phyloP scores from a whole-genome alignment of 2,888 invertebrate genomes.

The Pedicia rivosa region DNA sequence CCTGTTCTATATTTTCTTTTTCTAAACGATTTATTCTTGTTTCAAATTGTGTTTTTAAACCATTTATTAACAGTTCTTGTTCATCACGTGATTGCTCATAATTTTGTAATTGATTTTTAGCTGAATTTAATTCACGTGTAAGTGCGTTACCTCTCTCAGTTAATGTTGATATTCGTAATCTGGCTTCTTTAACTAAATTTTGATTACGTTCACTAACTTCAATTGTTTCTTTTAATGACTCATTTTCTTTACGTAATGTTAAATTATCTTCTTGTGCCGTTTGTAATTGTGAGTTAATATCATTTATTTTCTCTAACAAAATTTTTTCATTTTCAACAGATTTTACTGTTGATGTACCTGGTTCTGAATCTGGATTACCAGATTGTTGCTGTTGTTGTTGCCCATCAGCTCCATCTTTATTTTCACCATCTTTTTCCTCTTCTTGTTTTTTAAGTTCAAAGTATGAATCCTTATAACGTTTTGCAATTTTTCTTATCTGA shows the following conservation, averaged over 20 bases:
- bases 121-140: constrained; percentile 39
- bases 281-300: constrained; percentile 31
- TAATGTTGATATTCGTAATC: constrained; percentile 53
- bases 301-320: constrained; percentile 31
- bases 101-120: constrained; percentile 34
- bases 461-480: constrained; percentile 78
- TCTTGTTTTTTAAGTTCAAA: constrained; percentile 58
- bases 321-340: constrained; percentile 27
- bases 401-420: constrained; percentile 34
- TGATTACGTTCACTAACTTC: constrained; percentile 52
- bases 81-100: constrained; percentile 39
- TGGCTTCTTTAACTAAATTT: constrained; percentile 53
- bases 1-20: constrained; percentile 51
- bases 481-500: constrained; percentile 75
- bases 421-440: constrained; percentile 43
- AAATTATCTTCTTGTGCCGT: constrained; percentile 35
- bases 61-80: constrained; percentile 39
- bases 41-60: constrained; percentile 54
- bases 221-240: constrained; percentile 47
- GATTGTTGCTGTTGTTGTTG: too few relatives aligned
- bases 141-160: constrained; percentile 51
- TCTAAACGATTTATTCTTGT: constrained; percentile 50
- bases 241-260: constrained; percentile 42
- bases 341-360: background rate
- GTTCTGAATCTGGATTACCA: too few relatives aligned